Base-by-base conservation (phyloP, 2,888 invertebrate genomes). In the Antheraea assamensis region DNA sequence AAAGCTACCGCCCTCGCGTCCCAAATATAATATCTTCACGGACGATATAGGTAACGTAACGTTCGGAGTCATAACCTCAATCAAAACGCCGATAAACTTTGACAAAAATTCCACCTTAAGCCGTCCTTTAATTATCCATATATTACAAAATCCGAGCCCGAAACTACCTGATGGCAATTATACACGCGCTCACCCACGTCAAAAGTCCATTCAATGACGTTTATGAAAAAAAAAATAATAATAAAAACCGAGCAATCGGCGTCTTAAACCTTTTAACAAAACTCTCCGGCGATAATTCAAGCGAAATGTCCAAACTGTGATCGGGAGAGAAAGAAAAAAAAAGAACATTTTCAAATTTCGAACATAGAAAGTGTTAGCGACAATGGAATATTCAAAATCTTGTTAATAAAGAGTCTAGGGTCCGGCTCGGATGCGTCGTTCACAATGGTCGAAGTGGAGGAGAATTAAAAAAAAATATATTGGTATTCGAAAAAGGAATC, bases 71-170 rank as follows among this genome's bases (percentile, higher is more conserved):
- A 87, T 94, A 92, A 94, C 92, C 94, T 94, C 93, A 92, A 94
- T 94, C 94, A 94, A 91, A 94, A 92, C 81, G 89, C 87, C 92
- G 88, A 94, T 94, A 94, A 82, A 94, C 86, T 92, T 93, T 94
- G 94, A 93, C 94, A 94, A 94, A 93, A 93, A 94, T 92, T 94
- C 93, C 92, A 91, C 88, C 87, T 90, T 93, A 94, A 92, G 91
- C 92, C 91, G 90, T 90, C 90, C 91, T 93, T 93, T 94, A 93
- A 94, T 94, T 93, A 93, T 93, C 92, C 92, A 94, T 94, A 94
- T 93, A 93, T 94, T 93, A 93, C 92, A 88, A 85, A 88, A 89
- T 88, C 88, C 88, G 83, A 88, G 81, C 82, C 83, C 86, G 77
- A 89, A 90, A 92, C 94, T 94, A 94, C 94, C 94, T 94, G 94